phyloP scores from a whole-genome alignment of 2,797 vertebrate genomes.

The Tympanoctomys barrerae region DNA sequence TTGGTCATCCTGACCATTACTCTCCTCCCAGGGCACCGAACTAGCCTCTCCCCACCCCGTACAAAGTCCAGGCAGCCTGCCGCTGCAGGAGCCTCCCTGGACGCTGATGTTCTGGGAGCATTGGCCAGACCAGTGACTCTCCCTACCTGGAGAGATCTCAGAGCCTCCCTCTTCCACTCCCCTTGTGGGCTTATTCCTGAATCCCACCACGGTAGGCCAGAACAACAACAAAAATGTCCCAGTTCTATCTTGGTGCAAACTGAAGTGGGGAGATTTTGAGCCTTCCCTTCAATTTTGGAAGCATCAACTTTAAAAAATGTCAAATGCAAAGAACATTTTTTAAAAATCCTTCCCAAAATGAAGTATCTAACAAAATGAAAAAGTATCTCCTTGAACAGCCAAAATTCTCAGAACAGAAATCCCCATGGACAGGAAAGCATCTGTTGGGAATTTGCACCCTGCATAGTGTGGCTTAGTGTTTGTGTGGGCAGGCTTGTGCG shows the following conservation, averaged over 20 bases:
- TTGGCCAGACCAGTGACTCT: background rate
- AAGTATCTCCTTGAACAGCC: background rate
- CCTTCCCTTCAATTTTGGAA: background rate
- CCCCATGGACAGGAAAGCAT: background rate
- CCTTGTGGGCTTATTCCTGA: background rate
- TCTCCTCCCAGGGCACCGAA: background rate
- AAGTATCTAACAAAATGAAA: constrained; percentile 29
- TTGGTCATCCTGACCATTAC: background rate
- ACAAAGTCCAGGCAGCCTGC: background rate
- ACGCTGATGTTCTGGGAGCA: background rate
- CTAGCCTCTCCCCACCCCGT: background rate
- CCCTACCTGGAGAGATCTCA: background rate
- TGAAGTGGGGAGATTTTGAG: background rate
- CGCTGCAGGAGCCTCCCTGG: background rate
- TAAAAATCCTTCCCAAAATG: background rate
- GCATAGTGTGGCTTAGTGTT: background rate
- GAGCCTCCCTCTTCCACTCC: background rate
- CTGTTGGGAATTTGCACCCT: background rate
- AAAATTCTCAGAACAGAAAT: background rate
- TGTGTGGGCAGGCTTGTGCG: fast-evolving
- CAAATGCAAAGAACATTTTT: background rate
- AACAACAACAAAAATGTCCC: background rate
- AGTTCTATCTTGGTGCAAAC: background rate
- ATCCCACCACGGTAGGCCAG: background rate
- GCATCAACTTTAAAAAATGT: background rate